A percentile compares a stretch with the other conserved stretches of the same genome.
Evolutionary conservation across 2,113 vertebrate genomes (phyloP).

Genomic region (Cavia aperea): DNA sequence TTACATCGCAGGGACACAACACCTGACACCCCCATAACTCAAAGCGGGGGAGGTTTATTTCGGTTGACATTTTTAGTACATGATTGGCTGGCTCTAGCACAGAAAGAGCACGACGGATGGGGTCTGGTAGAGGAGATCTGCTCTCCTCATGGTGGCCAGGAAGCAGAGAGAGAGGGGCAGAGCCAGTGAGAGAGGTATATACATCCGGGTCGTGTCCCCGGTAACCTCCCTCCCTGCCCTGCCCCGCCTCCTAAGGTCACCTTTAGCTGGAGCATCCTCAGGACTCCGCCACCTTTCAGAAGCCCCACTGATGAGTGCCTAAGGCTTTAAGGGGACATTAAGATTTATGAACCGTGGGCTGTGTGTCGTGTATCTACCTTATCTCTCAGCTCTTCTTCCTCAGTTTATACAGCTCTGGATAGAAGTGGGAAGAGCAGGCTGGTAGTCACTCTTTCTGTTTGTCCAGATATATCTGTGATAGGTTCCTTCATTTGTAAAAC

Average conservation of each 20-base stretch:
- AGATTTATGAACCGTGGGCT: neutral
- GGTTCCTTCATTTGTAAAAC: neutral
- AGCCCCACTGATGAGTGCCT: neutral
- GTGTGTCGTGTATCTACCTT: neutral
- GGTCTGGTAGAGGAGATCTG: neutral
- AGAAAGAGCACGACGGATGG: neutral
- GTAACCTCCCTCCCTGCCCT: neutral
- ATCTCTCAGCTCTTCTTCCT: neutral
- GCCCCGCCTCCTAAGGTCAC: neutral
- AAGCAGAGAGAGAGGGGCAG: neutral
- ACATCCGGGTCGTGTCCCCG: neutral
- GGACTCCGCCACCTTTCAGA: neutral
- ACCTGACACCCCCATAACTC: neutral
- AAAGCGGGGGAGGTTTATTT: neutral
- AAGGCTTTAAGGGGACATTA: neutral
- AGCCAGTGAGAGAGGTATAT: neutral
- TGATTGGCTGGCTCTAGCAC: neutral
- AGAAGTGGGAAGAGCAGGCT: neutral
- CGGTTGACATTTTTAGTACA: neutral
- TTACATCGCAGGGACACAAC: neutral
- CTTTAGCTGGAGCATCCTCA: neutral
- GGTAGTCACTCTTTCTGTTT: neutral
- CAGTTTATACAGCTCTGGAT: neutral
- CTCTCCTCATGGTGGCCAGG: neutral
- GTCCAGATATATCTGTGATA: neutral